phyloP scores from a whole-genome alignment of 2,888 invertebrate species.

The Eilema caniola region DNA sequence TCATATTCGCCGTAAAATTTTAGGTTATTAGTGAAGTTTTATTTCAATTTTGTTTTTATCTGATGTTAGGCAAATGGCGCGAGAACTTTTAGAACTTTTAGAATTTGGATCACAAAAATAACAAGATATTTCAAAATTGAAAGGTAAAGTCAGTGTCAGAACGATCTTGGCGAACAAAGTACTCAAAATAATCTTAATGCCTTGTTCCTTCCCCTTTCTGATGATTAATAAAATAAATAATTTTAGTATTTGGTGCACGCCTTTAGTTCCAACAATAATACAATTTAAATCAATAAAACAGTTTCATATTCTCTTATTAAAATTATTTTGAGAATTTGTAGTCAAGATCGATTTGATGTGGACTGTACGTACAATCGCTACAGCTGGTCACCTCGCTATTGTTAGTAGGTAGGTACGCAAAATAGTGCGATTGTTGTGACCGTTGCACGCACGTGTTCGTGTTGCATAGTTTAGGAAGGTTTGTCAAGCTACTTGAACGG shows the following conservation, averaged over 20 bases:
- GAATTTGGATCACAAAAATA: neutral
- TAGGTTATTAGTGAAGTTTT: conserved; percentile 5
- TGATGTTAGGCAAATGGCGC: neutral
- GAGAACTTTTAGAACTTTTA: neutral
- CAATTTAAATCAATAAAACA: too few relatives aligned
- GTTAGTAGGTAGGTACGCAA: neutral
- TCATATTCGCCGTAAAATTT: conserved; percentile 15
- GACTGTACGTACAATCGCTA: neutral
- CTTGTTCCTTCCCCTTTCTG: too few relatives aligned
- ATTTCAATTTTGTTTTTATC: conserved; percentile 4
- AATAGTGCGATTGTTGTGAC: neutral
- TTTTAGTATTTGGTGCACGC: too few relatives aligned
- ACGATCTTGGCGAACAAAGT: too few relatives aligned
- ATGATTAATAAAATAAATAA: too few relatives aligned
- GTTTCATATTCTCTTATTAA: too few relatives aligned
- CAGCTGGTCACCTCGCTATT: neutral
- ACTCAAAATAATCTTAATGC: too few relatives aligned
- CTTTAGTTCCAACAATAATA: too few relatives aligned
- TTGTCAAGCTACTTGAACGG: neutral
- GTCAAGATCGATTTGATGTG: too few relatives aligned
- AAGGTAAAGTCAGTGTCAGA: neutral
- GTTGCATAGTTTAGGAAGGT: neutral
- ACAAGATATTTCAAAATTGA: neutral
- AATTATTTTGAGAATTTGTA: too few relatives aligned
- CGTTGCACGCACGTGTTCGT: neutral